Percentiles rank a stretch among this genome's conserved stretches.
These are phyloP conservation scores for Dynastes hyllus DNA, from an alignment of 2,888 invertebrate genomes.

Conservation along the genomic window DNA sequence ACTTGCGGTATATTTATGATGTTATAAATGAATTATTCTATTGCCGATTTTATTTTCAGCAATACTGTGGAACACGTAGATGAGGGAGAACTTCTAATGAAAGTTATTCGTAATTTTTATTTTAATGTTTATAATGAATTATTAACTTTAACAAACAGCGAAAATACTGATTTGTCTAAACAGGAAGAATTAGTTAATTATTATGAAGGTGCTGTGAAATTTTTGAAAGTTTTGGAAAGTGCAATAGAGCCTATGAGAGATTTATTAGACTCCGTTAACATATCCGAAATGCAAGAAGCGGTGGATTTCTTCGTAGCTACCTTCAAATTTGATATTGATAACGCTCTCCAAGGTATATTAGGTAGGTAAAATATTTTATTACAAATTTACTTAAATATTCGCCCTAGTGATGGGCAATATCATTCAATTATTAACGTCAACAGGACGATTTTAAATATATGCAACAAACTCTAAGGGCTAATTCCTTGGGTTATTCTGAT, in stretches of 20 bases:
- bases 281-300: constrained; percentile 90
- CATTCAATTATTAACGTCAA: too few relatives aligned
- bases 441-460: too few relatives aligned
- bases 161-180: constrained; percentile 66
- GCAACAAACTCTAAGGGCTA: too few relatives aligned
- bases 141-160: constrained; percentile 12
- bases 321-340: constrained; percentile 84
- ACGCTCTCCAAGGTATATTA: constrained; percentile 80
- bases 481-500: too few relatives aligned
- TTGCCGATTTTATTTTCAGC: constrained; percentile 50
- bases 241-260: constrained; percentile 80
- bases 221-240: constrained; percentile 67
- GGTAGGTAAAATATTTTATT: constrained; percentile 57
- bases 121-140: constrained; percentile 54
- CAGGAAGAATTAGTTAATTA: constrained; percentile 78
- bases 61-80: constrained; percentile 55
- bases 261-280: constrained; percentile 81
- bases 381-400: background rate
- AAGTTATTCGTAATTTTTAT: constrained; percentile 59
- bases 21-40: background rate
- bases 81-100: constrained; percentile 58
- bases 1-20: constrained; percentile 52
- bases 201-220: constrained; percentile 73
- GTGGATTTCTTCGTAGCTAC: constrained; percentile 91
- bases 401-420: too few relatives aligned